phyloP scores from a whole-genome alignment of 2,797 vertebrate genomes.

The Varecia variegata region DNA sequence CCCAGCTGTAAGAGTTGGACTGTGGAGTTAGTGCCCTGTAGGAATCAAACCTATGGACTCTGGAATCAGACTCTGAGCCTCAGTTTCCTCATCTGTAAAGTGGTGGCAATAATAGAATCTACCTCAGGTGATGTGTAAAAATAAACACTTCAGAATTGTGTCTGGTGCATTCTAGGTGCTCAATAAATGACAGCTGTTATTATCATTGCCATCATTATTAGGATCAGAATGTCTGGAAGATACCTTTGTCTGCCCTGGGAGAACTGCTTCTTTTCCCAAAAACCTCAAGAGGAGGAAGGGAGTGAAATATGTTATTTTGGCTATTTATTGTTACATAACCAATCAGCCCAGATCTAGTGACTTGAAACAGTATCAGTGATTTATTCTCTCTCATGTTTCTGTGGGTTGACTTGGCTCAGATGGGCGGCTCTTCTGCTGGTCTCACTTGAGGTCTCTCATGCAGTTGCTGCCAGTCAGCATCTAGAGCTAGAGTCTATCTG shows the following conservation, averaged over 20 bases:
- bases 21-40: fast-evolving
- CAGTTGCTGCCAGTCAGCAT: fast-evolving
- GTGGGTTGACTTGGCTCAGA: neutral
- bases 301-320: fast-evolving
- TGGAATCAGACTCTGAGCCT: neutral
- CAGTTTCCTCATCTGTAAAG: neutral
- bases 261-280: neutral
- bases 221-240: neutral
- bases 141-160: neutral
- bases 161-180: neutral
- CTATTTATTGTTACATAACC: neutral
- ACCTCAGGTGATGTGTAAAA: neutral
- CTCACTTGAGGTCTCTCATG: neutral
- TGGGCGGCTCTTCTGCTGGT: neutral
- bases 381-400: neutral
- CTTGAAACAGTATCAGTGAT: fast-evolving
- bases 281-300: neutral
- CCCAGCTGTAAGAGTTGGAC: fast-evolving
- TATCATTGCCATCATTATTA: fast-evolving
- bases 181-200: fast-evolving
- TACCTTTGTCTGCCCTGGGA: neutral
- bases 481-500: neutral
- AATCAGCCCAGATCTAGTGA: neutral
- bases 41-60: neutral
- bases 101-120: no score